Conservation (phyloP, 2,113 vertebrate genomes). For the Andinoacara biseriatus region DNA sequence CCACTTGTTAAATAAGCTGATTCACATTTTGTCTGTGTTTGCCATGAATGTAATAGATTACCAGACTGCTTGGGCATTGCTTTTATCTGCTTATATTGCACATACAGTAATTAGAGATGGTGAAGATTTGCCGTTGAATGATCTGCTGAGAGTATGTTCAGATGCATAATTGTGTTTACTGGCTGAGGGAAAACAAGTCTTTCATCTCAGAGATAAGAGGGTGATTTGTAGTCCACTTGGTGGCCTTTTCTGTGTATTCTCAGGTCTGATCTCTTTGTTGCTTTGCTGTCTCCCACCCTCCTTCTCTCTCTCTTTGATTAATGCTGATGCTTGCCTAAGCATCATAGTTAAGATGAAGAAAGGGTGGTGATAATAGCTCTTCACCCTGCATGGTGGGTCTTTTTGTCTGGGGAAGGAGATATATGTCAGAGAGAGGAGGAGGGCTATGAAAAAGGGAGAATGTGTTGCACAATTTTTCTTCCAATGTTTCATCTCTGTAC, state of each 20-base stretch:
- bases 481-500: neutral
- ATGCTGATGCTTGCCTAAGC: conserved; percentile 53
- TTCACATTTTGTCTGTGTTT: conserved; percentile 20
- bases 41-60: conserved; percentile 36
- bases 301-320: conserved; percentile 44
- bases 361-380: conserved; percentile 62
- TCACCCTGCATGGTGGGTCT: conserved; percentile 24
- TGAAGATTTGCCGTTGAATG: conserved; percentile 66
- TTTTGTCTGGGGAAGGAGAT: conserved; percentile 33
- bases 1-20: conserved; percentile 4
- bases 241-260: conserved; percentile 56
- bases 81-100: conserved; percentile 61
- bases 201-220: conserved; percentile 73
- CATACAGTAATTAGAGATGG: conserved; percentile 66
- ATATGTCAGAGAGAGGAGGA: conserved; percentile 2
- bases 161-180: conserved; percentile 74
- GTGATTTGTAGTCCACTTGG: conserved; percentile 65
- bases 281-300: conserved; percentile 20
- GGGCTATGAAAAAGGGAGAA: neutral
- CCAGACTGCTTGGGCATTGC: conserved; percentile 28
- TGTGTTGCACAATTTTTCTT: neutral
- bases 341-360: conserved; percentile 65
- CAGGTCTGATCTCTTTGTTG: conserved; percentile 59
- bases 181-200: conserved; percentile 63
- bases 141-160: conserved; percentile 64